These are phyloP conservation scores for Boloria euphrosyne DNA, from an alignment of 2,888 invertebrate genomes.

Conservation along the genomic window DNA sequence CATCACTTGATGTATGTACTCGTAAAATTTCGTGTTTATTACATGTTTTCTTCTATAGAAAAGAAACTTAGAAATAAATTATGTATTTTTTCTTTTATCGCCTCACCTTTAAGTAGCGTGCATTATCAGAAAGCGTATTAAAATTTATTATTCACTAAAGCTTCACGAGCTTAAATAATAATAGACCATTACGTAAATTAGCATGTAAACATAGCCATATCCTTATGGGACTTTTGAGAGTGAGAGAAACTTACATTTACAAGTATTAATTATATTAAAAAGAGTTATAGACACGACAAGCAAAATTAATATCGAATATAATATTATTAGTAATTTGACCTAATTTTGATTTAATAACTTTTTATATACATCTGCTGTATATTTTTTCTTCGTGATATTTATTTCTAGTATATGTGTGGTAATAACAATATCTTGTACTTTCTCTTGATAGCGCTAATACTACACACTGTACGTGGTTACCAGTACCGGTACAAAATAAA, in stretches of 20 bases:
- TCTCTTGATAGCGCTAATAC: neutral
- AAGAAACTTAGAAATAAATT: neutral
- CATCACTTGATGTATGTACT: constrained; percentile 4
- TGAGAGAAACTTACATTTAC: neutral
- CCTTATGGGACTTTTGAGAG: neutral
- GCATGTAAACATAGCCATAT: neutral
- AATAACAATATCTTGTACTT: neutral
- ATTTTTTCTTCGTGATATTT: neutral
- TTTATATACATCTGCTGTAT: too few species aligned
- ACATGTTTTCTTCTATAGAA: neutral
- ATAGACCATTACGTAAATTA: neutral
- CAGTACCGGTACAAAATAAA: neutral
- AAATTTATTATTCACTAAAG: constrained; percentile 1
- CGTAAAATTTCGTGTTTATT: neutral
- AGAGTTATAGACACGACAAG: too few species aligned
- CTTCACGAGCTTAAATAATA: neutral
- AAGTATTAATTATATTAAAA: too few species aligned
- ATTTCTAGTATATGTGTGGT: neutral
- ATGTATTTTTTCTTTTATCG: neutral
- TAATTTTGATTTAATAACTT: too few species aligned
- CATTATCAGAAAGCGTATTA: neutral
- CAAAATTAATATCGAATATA: too few species aligned
- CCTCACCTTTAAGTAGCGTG: neutral
- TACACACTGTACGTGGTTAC: neutral
- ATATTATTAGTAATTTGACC: too few species aligned